These are phyloP conservation scores for Zonitis immaculata DNA, from an alignment of 2,888 invertebrate genomes.

Conservation along the genomic window DNA sequence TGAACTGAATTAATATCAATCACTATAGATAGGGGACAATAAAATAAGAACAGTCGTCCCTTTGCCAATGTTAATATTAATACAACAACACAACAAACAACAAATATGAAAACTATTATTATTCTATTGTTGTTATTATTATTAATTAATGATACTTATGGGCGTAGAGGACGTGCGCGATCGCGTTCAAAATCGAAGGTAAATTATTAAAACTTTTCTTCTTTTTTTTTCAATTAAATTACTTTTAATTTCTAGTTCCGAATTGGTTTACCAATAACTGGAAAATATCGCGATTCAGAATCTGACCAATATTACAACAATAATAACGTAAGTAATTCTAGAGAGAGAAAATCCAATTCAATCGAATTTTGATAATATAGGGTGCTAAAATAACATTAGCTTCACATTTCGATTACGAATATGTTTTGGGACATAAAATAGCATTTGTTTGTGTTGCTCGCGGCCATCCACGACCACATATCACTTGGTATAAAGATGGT, in stretches of 20 bases:
- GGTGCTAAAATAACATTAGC: slow-evolving; percentile 85
- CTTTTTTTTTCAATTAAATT: slow-evolving; percentile 3
- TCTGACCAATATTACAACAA: slow-evolving; percentile 90
- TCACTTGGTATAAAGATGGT: slow-evolving; percentile 95
- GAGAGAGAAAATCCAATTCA: neutral
- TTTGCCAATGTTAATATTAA: slow-evolving; percentile 1
- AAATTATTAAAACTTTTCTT: too few species aligned
- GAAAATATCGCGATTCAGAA: slow-evolving; percentile 84
- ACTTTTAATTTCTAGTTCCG: slow-evolving; percentile 55
- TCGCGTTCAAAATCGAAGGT: slow-evolving; percentile 74
- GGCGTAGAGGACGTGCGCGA: slow-evolving; percentile 65
- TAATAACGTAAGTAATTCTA: slow-evolving; percentile 63
- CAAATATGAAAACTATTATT: slow-evolving; percentile 32
- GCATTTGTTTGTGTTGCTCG: slow-evolving; percentile 88
- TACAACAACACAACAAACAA: slow-evolving; percentile 11
- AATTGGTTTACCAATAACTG: slow-evolving; percentile 82
- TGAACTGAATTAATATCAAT: slow-evolving; percentile 29
- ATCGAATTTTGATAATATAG: slow-evolving; percentile 48
- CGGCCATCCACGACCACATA: slow-evolving; percentile 84
- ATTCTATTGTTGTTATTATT: slow-evolving; percentile 25
- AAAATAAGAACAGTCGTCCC: slow-evolving; percentile 9
- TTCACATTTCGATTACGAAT: slow-evolving; percentile 91
- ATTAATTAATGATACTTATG: slow-evolving; percentile 37
- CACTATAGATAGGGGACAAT: slow-evolving; percentile 20
- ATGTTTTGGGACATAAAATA: slow-evolving; percentile 90